Evolutionary conservation across 2,888 invertebrate genomes (phyloP), one percentile per base, ranked within the genome.

Genomic region (Caenorhabditis sp.): DNA sequence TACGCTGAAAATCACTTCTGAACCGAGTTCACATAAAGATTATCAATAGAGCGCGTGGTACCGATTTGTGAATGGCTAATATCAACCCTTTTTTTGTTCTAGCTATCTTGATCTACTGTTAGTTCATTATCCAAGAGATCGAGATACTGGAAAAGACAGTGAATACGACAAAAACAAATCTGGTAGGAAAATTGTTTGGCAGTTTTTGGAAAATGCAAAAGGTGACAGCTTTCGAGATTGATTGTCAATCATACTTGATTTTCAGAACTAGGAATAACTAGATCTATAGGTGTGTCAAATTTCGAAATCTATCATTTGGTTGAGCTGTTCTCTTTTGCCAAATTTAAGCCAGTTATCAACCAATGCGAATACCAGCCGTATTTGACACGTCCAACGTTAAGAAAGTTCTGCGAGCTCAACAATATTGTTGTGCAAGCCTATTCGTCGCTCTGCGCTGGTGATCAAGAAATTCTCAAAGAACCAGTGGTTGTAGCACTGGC

Each of bases 201-300:
- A 89, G 62, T 91, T 91, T 19, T 88, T 94, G 81, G 91, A 91
- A 12, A 89, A 91, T 66, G 81, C 88, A 0, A 90, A 92, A 53
- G 82, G 83, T 71, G 82, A 59, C n/a, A n/a, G n/a, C 36, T 59
- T 23, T 27, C 19, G 19, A 53, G 14, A 14, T 10, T 31, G n/a
- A n/a, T n/a, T n/a, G n/a, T 55, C 19, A 26, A 5, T 10, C 24
- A n/a, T 5, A 24, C 26, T 21, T 14, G 8, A 55, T 21, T 59
- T 69, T 60, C 66, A 77, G 78, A 83, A 77, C 37, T 64, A 85
- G 89, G 93, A 19, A 87, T 50, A 83, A 73, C 91, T 19, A 89
- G 90, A 83, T 91, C 92, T 2, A 92, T 94, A 79, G 94, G 94
- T 0, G 93, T 94, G 0, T 93, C 93, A 0, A 94, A 94, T 88